These are phyloP conservation scores for Netelia virgata DNA, from an alignment of 2,888 invertebrate genomes.

Conservation along the genomic window DNA sequence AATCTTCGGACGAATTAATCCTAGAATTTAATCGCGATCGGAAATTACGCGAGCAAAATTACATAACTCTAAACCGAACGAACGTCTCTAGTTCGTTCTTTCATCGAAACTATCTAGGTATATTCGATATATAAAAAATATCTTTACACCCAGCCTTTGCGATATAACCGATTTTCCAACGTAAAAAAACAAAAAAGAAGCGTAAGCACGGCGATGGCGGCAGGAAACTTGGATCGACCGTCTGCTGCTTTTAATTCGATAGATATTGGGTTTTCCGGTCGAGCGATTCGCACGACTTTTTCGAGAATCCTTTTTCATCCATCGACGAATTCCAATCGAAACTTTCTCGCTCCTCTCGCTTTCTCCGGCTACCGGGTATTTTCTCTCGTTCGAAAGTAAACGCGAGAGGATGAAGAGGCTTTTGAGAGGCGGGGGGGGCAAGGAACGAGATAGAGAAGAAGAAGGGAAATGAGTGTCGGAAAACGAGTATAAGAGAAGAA, in stretches of 20 bases:
- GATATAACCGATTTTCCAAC: conserved; percentile 42
- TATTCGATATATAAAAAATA: neutral
- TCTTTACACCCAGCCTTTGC: neutral
- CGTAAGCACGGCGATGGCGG: neutral
- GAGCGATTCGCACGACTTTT: conserved; percentile 32
- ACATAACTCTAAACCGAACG: conserved; percentile 38
- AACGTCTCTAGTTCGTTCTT: conserved; percentile 27
- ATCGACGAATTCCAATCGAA: conserved; percentile 38
- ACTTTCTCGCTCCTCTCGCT: neutral
- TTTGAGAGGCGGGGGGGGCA: neutral
- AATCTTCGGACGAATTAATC: conserved; percentile 13
- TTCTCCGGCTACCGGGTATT: neutral
- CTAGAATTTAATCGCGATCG: conserved; percentile 40
- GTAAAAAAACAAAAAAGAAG: conserved; percentile 23
- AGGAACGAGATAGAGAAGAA: conserved; percentile 11
- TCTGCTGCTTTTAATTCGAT: conserved; percentile 63
- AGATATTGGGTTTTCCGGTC: conserved; percentile 61
- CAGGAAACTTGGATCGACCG: conserved; percentile 2
- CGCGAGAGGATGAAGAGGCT: conserved; percentile 3
- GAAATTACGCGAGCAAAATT: conserved; percentile 39
- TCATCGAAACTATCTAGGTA: conserved; percentile 30
- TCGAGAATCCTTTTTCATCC: conserved; percentile 48
- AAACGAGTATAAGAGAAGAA: conserved; percentile 13
- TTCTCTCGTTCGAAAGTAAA: conserved; percentile 22
- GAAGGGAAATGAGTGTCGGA: neutral